Base-by-base conservation (phyloP, 2,113 vertebrate genomes). In the Anarrhichthys ocellatus region DNA sequence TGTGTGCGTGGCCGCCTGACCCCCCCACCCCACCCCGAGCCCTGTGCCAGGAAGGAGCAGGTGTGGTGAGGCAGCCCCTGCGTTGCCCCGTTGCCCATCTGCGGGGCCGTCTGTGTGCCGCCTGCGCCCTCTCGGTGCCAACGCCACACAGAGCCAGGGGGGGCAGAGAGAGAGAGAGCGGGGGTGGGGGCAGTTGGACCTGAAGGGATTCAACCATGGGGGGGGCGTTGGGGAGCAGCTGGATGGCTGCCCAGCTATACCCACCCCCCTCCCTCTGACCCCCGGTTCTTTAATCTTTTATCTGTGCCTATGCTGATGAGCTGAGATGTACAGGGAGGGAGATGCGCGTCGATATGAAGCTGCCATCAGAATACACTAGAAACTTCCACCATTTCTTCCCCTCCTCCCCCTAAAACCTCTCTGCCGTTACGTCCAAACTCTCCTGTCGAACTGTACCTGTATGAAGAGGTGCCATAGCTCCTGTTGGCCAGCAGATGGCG, bases 21-120 rank as follows among this genome's bases (percentile, higher is more conserved):
- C 75, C 80, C 80, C 44, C 80, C 75, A 78, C 80, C 84, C 83
- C 79, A 20, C 8, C 50, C 9, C 69, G 63, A 88, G 65, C 91
- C 81, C 91, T 13, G 93, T 95, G 94, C 93, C 94, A 95, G 92
- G 86, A 87, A 94, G 94, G 94, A 95, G 94, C 95, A 96, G 95
- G 95, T 96, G 95, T 95, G 94, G 88, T 84, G 89, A 92, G 93
- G 91, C 93, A 91, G 94, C 94, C 94, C 54, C 94, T 87, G 89
- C 85, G 36, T 93, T 92, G 95, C 94, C 58, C 94, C 94, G 93
- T 89, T 93, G 93, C 94, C 95, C 95, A 96, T 96, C 95, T 96
- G 95, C 93, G 93, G 92, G 91, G 91, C 95, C 94, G 95, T 96
- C 95, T 96, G 93, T 94, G 93, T 92, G 94, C 94, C 93, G 92